These are phyloP conservation scores for Drosophila pruinosa DNA, from an alignment of 1,140 invertebrate species.

Conservation along the genomic window DNA sequence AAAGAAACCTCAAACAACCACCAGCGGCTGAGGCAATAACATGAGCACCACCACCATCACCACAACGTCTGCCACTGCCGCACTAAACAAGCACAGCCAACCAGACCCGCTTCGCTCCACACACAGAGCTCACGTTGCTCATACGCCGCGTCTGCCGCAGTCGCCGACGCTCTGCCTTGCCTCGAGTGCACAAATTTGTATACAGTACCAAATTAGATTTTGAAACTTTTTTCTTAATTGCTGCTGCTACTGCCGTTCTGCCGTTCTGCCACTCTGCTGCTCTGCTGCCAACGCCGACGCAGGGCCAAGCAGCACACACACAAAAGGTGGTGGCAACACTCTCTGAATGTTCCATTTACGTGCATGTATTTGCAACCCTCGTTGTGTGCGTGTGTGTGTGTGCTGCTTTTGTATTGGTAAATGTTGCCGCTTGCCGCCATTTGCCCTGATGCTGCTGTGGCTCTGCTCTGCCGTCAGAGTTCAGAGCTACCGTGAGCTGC, in stretches of 20 bases:
- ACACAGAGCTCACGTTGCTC: too few species aligned
- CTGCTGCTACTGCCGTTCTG: constrained; percentile 39
- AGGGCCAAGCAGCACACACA: constrained; percentile 15
- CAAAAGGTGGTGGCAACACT: constrained; percentile 78
- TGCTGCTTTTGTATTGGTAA: constrained; percentile 77
- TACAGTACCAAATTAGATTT: constrained; percentile 82
- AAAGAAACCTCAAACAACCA: constrained; percentile 77
- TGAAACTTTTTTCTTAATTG: constrained; percentile 83
- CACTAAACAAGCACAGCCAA: constrained; percentile 27
- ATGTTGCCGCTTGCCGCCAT: constrained; percentile 80
- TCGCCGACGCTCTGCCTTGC: constrained; percentile 22
- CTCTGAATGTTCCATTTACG: constrained; percentile 47
- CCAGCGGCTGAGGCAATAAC: constrained; percentile 30
- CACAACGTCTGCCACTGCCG: constrained; percentile 7
- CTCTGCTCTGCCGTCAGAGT: constrained; percentile 2
- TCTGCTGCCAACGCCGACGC: constrained; percentile 28
- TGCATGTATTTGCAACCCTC: constrained; percentile 60
- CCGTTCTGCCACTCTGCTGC: constrained; percentile 4
- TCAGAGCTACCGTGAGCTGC: constrained; percentile 27
- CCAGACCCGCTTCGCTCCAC: constrained; percentile 37
- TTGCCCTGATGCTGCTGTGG: constrained; percentile 51
- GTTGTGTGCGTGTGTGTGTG: constrained; percentile 30
- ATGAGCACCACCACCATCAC: constrained; percentile 21
- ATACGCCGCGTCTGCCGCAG: constrained; percentile 41
- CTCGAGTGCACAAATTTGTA: constrained; percentile 82